A percentile compares a stretch with the other conserved stretches of the same genome.
Conservation (phyloP, 2,888 invertebrate species). For the Coleophora deauratella region DNA sequence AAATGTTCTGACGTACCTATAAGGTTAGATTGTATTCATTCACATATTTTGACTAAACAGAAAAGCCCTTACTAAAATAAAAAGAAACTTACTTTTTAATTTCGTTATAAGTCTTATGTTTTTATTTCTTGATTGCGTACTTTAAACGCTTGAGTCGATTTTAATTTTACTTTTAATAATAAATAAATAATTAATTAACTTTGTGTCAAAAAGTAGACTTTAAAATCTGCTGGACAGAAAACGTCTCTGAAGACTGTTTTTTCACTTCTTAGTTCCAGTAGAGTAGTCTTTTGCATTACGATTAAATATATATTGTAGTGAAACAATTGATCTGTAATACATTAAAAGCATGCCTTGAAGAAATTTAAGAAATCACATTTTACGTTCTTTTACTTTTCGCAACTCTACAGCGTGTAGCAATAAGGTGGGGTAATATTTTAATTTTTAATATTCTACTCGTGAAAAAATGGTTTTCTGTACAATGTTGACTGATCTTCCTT, state of each 20-base stretch:
- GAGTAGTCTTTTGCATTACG: background rate
- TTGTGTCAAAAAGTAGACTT: background rate
- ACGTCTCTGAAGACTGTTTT: conserved; percentile 4
- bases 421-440: no score
- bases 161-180: conserved; percentile 3
- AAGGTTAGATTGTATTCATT: conserved; percentile 24
- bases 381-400: no score
- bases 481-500: no score
- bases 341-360: no score
- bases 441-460: no score
- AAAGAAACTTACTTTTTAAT: conserved; percentile 1
- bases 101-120: conserved; percentile 2
- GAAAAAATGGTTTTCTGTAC: no score
- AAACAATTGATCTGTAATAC: no score
- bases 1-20: conserved; percentile 29
- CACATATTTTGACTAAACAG: conserved; percentile 18
- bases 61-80: no score
- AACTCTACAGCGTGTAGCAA: no score
- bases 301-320: no score
- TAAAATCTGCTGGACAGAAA: conserved; percentile 9
- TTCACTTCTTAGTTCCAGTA: conserved; percentile 6
- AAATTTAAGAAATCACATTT: no score
- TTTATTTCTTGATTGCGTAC: background rate
- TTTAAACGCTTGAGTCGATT: conserved; percentile 6
- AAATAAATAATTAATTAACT: background rate